Evolutionary conservation across 2,888 invertebrate species (phyloP).

Genomic region (Mycalesis mineus): DNA sequence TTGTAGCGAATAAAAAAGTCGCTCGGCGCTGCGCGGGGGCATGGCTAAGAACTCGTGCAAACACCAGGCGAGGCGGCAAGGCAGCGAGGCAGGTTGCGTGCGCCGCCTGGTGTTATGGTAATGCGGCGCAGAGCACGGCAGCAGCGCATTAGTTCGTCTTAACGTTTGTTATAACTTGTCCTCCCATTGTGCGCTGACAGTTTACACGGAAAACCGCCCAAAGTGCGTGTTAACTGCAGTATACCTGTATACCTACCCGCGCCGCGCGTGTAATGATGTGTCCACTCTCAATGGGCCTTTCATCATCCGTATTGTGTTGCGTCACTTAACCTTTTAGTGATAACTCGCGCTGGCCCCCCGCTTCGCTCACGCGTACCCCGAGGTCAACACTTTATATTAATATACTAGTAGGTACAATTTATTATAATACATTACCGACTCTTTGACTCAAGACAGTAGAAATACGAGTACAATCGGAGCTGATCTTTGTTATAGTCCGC

Average conservation of each 20-base stretch:
- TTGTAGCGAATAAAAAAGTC: too few relatives aligned
- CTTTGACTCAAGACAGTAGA: too few relatives aligned
- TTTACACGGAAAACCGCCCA: neutral
- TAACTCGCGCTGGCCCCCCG: neutral
- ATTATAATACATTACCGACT: too few relatives aligned
- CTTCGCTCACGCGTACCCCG: neutral
- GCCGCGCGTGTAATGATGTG: neutral
- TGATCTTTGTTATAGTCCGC: too few relatives aligned
- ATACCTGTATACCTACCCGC: neutral
- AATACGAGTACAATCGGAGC: too few relatives aligned
- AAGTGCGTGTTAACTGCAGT: neutral
- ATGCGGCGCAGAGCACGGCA: neutral
- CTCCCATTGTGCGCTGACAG: neutral
- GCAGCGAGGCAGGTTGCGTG: neutral
- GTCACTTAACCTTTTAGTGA: neutral
- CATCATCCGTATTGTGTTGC: neutral
- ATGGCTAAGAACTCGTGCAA: neutral
- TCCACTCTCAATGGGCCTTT: neutral
- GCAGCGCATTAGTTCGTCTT: neutral
- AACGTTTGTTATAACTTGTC: neutral
- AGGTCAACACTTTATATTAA: too few relatives aligned
- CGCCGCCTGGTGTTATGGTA: neutral
- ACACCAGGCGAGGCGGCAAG: neutral
- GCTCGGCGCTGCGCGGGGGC: neutral
- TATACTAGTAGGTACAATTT: too few relatives aligned